Conservation (phyloP, 2,113 vertebrate genomes). For the Sylvietta virens region DNA sequence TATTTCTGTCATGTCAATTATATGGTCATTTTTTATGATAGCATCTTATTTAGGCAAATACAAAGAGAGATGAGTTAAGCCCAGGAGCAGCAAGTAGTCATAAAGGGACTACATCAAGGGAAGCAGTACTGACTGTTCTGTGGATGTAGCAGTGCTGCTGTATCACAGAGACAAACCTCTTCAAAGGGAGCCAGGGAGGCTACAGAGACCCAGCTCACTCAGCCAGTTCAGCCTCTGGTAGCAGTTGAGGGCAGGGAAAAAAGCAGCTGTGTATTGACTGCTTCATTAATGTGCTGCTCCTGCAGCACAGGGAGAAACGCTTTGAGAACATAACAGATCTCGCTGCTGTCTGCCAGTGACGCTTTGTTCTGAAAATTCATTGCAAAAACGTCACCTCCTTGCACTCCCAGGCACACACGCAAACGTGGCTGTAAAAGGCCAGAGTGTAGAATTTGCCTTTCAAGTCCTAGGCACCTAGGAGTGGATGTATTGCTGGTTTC, state of each 20-base stretch:
- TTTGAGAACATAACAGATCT: not conserved
- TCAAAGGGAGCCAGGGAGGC: conserved; percentile 62
- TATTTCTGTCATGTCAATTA: not conserved
- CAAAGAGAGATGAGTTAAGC: not conserved
- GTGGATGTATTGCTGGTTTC: not conserved
- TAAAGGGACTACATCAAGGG: not conserved
- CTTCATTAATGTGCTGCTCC: conserved; percentile 57
- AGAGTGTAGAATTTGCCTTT: not conserved
- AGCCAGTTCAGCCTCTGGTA: conserved; percentile 73
- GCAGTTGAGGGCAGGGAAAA: conserved; percentile 61
- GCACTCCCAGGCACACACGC: fast-evolving
- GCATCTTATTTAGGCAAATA: not conserved
- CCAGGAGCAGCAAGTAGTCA: not conserved
- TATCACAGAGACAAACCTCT: conserved; percentile 69
- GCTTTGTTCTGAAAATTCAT: conserved; percentile 7
- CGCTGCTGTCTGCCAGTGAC: not conserved
- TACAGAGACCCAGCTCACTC: conserved; percentile 66
- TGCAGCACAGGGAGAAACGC: not conserved
- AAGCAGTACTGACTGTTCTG: not conserved
- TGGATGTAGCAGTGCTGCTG: conserved; percentile 1
- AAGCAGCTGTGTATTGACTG: conserved; percentile 44
- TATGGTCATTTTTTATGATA: not conserved
- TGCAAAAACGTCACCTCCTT: not conserved
- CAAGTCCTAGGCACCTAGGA: not conserved
- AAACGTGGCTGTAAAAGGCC: not conserved